A percentile compares a stretch with the other conserved stretches of the same genome.
These are phyloP conservation scores for Slavum lentiscoides DNA, from an alignment of 2,888 invertebrate species.

Conservation along the genomic window DNA sequence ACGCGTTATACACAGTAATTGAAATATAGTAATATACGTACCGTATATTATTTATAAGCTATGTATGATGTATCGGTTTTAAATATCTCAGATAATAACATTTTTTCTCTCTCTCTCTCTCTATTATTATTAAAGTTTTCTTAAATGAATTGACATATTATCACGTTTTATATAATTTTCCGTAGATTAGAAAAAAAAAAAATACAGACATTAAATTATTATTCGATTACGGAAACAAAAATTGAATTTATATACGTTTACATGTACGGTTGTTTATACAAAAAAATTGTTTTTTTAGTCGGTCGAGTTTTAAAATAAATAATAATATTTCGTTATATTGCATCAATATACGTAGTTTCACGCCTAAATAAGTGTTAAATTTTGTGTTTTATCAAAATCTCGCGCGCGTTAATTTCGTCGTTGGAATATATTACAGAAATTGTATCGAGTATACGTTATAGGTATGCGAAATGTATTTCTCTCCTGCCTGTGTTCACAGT, in stretches of 20 bases:
- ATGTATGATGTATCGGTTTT: background rate
- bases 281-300: background rate
- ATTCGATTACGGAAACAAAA: background rate
- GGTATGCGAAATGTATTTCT: constrained; percentile 1
- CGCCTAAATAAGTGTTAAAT: background rate
- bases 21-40: background rate
- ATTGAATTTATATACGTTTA: background rate
- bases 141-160: constrained; percentile 14
- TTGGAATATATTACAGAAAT: background rate
- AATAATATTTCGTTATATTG: no score
- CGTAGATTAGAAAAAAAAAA: constrained; percentile 6
- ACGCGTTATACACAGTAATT: background rate
- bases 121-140: background rate
- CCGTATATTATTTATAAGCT: background rate
- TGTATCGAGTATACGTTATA: no score
- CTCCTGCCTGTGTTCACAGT: constrained; percentile 31
- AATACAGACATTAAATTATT: background rate
- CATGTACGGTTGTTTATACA: background rate
- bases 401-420: background rate
- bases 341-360: background rate
- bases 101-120: background rate
- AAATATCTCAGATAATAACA: constrained; percentile 15
- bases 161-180: constrained; percentile 25
- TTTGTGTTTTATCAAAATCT: constrained; percentile 6
- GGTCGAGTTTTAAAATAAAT: background rate